Evolutionary conservation across 2,888 invertebrate genomes (phyloP).

Genomic region (Smittia sp.): DNA sequence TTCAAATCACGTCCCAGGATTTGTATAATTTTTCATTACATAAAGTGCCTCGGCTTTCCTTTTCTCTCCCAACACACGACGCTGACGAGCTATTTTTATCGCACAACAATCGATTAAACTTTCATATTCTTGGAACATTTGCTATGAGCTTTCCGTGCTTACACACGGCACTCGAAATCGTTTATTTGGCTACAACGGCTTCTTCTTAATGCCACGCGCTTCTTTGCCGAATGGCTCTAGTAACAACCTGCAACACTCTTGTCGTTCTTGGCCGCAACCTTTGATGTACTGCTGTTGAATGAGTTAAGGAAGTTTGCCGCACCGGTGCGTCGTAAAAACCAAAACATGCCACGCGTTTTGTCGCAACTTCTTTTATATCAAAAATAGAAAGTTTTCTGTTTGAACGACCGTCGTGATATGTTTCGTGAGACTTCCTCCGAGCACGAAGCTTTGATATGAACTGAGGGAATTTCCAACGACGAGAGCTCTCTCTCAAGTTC

Average conservation of each 20-base stretch:
- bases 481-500: too few relatives aligned
- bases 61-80: background rate
- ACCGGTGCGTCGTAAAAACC: slow-evolving; percentile 22
- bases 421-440: background rate
- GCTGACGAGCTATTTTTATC: background rate
- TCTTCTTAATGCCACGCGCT: background rate
- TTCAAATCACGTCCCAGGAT: slow-evolving; percentile 1
- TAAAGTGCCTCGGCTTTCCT: background rate
- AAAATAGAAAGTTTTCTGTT: background rate
- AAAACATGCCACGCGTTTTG: slow-evolving; percentile 12
- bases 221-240: background rate
- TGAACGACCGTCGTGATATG: background rate
- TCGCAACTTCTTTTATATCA: background rate
- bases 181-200: too few relatives aligned
- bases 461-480: background rate
- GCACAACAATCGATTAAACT: slow-evolving; percentile 12
- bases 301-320: slow-evolving; percentile 24
- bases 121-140: background rate
- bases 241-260: slow-evolving; percentile 9
- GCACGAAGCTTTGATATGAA: background rate
- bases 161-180: too few relatives aligned
- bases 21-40: slow-evolving; percentile 12
- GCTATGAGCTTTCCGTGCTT: too few relatives aligned
- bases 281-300: slow-evolving; percentile 26
- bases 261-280: background rate